Conservation (phyloP, 2,888 invertebrate genomes). For the Tetranychus truncatus region DNA sequence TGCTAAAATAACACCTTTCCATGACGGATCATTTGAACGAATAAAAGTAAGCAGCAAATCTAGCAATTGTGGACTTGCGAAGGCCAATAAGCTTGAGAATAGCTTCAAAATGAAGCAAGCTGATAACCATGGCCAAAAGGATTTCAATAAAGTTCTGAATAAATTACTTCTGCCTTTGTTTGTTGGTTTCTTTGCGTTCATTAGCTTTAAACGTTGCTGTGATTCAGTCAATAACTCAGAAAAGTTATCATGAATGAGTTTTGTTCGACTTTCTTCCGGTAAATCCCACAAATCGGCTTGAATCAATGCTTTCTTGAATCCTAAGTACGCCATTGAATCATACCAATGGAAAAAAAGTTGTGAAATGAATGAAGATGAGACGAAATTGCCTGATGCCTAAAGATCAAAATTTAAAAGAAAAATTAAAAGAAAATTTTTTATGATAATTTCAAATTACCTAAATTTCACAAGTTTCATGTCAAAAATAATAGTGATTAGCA, state of each 20-base stretch:
- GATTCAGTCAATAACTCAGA: background rate
- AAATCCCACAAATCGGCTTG: background rate
- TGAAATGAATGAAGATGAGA: background rate
- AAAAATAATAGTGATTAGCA: too few relatives aligned
- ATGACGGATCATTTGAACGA: background rate
- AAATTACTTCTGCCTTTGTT: background rate
- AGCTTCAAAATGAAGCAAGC: constrained; percentile 39
- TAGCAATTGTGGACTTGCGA: constrained; percentile 9
- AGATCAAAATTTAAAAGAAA: background rate
- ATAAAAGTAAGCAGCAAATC: background rate
- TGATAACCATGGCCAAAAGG: background rate
- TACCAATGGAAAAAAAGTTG: background rate
- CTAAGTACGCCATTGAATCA: background rate
- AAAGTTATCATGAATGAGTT: background rate
- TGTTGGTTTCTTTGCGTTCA: background rate
- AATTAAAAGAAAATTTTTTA: background rate
- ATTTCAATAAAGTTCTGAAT: background rate
- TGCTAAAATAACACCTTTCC: background rate
- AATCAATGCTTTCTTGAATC: background rate
- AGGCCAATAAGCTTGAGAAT: constrained; percentile 19
- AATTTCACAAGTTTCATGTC: too few relatives aligned
- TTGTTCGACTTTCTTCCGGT: background rate
- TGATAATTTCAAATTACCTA: too few relatives aligned
- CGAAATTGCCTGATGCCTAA: background rate
- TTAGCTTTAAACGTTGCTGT: background rate